Evolutionary conservation across 1,140 invertebrate species (phyloP).

Genomic region (Melipona quadrifasciata): DNA sequence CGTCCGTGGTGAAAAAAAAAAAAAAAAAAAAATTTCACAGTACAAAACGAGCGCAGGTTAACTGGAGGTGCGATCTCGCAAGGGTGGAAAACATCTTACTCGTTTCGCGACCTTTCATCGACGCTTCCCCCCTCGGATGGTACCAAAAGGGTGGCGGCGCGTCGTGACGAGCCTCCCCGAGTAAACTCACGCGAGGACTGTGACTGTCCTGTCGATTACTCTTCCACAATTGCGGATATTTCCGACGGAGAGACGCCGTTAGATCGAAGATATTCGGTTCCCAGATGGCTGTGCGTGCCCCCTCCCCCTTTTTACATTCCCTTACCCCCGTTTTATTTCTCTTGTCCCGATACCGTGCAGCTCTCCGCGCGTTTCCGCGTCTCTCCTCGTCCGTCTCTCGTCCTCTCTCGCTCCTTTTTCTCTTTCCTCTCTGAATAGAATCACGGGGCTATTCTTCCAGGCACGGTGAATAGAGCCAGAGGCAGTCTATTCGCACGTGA

Average conservation of each 20-base stretch:
- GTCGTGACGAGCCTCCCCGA: slow-evolving; percentile 35
- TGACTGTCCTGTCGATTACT: slow-evolving; percentile 77
- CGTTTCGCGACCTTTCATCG: slow-evolving; percentile 43
- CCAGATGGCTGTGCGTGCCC: slow-evolving; percentile 67
- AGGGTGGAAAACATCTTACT: slow-evolving; percentile 54
- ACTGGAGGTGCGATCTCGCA: slow-evolving; percentile 36
- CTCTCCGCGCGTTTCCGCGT: slow-evolving; percentile 27
- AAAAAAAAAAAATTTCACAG: slow-evolving; percentile 41
- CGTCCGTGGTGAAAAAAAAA: slow-evolving; percentile 20
- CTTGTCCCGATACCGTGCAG: slow-evolving; percentile 27
- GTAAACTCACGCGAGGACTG: slow-evolving; percentile 18
- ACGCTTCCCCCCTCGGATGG: slow-evolving; percentile 18
- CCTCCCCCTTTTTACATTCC: slow-evolving; percentile 46
- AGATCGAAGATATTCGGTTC: slow-evolving; percentile 78
- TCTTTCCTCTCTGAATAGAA: slow-evolving; percentile 75
- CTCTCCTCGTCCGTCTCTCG: slow-evolving; percentile 44
- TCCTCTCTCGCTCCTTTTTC: slow-evolving; percentile 40
- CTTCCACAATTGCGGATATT: slow-evolving; percentile 79
- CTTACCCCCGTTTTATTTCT: slow-evolving; percentile 55
- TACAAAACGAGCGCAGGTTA: slow-evolving; percentile 48
- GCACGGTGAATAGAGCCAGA: slow-evolving; percentile 68
- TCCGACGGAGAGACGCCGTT: slow-evolving; percentile 67
- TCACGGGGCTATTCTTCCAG: slow-evolving; percentile 78
- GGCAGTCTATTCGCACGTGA: slow-evolving; percentile 72
- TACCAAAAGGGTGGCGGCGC: slow-evolving; percentile 54